These are phyloP conservation scores for Temnothorax ravouxi DNA, from an alignment of 2,888 invertebrate genomes.

Conservation along the genomic window DNA sequence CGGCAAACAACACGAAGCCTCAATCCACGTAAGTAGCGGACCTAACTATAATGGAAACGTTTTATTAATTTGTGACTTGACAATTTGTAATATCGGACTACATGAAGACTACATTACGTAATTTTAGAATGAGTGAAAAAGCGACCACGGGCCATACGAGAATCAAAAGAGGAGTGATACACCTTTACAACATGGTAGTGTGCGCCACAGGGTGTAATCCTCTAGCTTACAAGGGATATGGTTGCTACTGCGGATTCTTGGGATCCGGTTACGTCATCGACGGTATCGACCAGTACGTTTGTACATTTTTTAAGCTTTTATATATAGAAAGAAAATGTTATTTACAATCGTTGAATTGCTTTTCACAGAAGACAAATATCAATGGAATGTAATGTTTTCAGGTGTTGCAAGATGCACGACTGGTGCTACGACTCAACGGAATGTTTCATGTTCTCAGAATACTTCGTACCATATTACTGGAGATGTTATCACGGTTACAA, in stretches of 20 bases:
- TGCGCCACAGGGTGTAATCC: conserved; percentile 96
- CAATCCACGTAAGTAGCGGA: conserved; percentile 30
- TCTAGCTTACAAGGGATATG: conserved; percentile 94
- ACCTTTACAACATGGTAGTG: conserved; percentile 94
- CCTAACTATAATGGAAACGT: background rate
- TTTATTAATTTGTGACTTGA: background rate
- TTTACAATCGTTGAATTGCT: background rate
- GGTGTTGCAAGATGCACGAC: conserved; percentile 94
- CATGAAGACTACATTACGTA: no score
- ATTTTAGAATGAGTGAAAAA: conserved; percentile 50
- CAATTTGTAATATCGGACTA: no score
- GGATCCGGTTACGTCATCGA: conserved; percentile 93
- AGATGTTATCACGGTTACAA: conserved; percentile 91
- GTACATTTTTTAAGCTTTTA: background rate
- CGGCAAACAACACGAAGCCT: conserved; percentile 56
- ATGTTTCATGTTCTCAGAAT: conserved; percentile 93
- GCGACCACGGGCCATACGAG: conserved; percentile 80
- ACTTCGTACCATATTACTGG: conserved; percentile 96
- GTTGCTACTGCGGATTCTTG: conserved; percentile 96
- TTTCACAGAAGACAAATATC: background rate
- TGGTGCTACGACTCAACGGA: conserved; percentile 93
- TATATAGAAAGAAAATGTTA: background rate
- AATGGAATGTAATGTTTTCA: conserved; percentile 60
- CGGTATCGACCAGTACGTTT: conserved; percentile 91
- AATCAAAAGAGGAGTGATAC: conserved; percentile 91